A percentile compares a stretch with the other conserved stretches of the same genome.
Evolutionary conservation across 2,888 invertebrate genomes (phyloP).

Genomic region (Cyclophora albipunctata): DNA sequence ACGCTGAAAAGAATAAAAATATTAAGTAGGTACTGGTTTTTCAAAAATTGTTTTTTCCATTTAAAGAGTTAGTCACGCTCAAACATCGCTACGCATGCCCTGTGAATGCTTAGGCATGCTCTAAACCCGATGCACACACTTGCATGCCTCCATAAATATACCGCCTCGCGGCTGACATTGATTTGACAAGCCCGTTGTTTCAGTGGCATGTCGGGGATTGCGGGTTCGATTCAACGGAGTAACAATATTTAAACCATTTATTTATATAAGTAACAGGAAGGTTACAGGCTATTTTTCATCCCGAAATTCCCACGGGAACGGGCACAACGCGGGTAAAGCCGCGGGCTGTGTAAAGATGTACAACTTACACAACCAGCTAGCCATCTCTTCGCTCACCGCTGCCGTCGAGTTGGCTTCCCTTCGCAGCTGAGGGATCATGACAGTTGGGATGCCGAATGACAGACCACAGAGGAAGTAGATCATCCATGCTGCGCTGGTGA

Average conservation of each 20-base stretch:
- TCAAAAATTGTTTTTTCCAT: too few relatives aligned
- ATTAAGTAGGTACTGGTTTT: not conserved
- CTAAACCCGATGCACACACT: too few relatives aligned
- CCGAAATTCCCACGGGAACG: too few relatives aligned
- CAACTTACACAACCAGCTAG: slow-evolving; percentile 26
- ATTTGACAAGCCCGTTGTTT: too few relatives aligned
- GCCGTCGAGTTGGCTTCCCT: slow-evolving; percentile 18
- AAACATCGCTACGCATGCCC: too few relatives aligned
- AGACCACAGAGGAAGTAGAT: slow-evolving; percentile 20
- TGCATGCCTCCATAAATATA: not conserved
- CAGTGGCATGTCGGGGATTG: too few relatives aligned
- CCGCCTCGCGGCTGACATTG: not conserved
- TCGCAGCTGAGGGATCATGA: slow-evolving; percentile 26
- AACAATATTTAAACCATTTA: too few relatives aligned
- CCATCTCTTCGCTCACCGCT: slow-evolving; percentile 24
- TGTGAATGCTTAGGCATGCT: too few relatives aligned
- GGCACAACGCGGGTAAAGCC: too few relatives aligned
- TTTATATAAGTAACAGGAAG: too few relatives aligned
- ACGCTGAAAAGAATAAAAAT: slow-evolving; percentile 24
- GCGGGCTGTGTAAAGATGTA: not conserved
- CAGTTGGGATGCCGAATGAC: slow-evolving; percentile 22
- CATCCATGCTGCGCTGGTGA: slow-evolving; percentile 18
- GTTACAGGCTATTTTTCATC: too few relatives aligned
- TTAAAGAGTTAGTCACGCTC: not conserved
- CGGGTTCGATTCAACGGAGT: too few relatives aligned